These are phyloP conservation scores for Dione vanillae DNA, from an alignment of 2,888 invertebrate genomes.

Conservation along the genomic window DNA sequence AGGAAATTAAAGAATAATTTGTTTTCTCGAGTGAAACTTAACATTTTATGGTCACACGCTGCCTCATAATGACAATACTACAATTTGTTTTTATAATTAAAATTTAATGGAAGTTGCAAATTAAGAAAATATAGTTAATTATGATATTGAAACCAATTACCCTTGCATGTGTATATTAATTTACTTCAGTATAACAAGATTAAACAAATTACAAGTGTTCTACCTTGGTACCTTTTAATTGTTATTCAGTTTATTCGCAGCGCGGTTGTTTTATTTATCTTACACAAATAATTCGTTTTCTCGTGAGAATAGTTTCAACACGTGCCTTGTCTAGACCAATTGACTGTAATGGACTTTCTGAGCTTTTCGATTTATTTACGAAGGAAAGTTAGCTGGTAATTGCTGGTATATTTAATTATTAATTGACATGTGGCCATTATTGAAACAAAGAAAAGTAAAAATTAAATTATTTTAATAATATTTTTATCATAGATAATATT, in stretches of 20 bases:
- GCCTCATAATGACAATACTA: too few relatives aligned
- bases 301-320: constrained; percentile 79
- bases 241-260: constrained; percentile 66
- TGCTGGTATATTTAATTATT: constrained; percentile 25
- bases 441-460: neutral
- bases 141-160: neutral
- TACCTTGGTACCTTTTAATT: constrained; percentile 61
- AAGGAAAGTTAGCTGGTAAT: constrained; percentile 36
- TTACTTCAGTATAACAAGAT: constrained; percentile 3
- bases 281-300: constrained; percentile 78
- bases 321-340: constrained; percentile 77
- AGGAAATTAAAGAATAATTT: too few relatives aligned
- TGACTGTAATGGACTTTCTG: constrained; percentile 78
- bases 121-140: too few relatives aligned
- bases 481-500: neutral
- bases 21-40: too few relatives aligned
- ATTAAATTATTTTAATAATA: neutral
- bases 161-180: neutral
- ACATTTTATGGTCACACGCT: too few relatives aligned
- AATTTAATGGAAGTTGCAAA: neutral
- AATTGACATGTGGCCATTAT: neutral
- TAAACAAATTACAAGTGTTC: constrained; percentile 31
- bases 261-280: constrained; percentile 73
- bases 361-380: constrained; percentile 45
- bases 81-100: neutral